Conservation (phyloP, 2,888 invertebrate genomes). For the Diplazon laetatorius region DNA sequence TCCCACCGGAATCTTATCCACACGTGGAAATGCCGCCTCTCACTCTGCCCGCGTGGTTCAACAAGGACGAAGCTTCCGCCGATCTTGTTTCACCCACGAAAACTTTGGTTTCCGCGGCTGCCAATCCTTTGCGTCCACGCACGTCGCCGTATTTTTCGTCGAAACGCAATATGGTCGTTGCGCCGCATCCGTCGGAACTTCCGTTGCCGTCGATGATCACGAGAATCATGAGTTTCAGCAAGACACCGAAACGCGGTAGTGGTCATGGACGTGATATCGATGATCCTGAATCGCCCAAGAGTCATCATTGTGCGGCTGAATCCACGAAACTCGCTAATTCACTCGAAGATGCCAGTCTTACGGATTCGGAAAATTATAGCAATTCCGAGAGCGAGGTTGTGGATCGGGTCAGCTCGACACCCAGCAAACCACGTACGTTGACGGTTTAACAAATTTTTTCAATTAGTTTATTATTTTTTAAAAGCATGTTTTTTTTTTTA, state of each 20-base stretch:
- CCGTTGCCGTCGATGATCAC: constrained; percentile 77
- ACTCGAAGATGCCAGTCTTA: constrained; percentile 66
- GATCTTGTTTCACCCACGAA: constrained; percentile 79
- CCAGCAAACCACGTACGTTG: constrained; percentile 76
- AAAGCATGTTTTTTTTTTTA: constrained; percentile 15
- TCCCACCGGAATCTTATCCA: constrained; percentile 72
- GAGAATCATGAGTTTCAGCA: constrained; percentile 56
- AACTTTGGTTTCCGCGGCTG: constrained; percentile 77
- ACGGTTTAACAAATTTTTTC: no score
- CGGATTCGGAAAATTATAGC: constrained; percentile 67
- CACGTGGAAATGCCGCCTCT: constrained; percentile 78
- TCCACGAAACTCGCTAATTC: constrained; percentile 65
- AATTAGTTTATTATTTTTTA: not conserved
- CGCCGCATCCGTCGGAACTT: constrained; percentile 81
- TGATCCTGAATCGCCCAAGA: constrained; percentile 46
- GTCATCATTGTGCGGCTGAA: constrained; percentile 34
- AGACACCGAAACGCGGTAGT: constrained; percentile 75
- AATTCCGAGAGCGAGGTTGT: constrained; percentile 67
- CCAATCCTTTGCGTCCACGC: constrained; percentile 78
- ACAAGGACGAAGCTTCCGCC: constrained; percentile 69
- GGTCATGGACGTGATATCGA: constrained; percentile 44
- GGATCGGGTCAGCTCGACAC: constrained; percentile 71
- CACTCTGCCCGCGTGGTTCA: constrained; percentile 75
- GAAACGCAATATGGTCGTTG: constrained; percentile 71
- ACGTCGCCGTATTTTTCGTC: constrained; percentile 77